Conservation (phyloP, 2,888 invertebrate species). For the Poecilus cupreus region DNA sequence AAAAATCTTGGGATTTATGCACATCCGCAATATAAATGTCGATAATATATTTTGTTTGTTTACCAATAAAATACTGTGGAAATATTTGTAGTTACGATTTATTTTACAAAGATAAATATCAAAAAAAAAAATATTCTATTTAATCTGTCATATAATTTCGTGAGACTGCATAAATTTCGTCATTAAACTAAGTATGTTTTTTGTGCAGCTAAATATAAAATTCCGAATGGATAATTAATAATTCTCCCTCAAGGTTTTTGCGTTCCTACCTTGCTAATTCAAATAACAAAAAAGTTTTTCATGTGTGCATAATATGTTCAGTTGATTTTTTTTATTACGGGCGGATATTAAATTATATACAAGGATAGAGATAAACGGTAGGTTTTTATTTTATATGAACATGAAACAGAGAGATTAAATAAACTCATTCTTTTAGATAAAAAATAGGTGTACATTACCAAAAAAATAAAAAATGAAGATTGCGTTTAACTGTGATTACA, state of each 20-base stretch:
- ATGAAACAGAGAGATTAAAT: neutral
- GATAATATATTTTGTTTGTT: neutral
- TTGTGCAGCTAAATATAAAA: conserved; percentile 16
- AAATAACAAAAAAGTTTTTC: conserved; percentile 14
- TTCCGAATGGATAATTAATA: conserved; percentile 19
- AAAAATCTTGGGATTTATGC: neutral
- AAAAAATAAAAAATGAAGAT: neutral
- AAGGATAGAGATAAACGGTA: neutral
- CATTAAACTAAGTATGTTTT: neutral
- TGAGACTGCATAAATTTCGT: conserved; percentile 18
- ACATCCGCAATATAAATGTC: neutral
- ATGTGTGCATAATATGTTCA: conserved; percentile 21
- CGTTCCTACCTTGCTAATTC: neutral
- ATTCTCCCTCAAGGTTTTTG: conserved; percentile 19
- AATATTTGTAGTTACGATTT: neutral
- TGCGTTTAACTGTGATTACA: too few relatives aligned
- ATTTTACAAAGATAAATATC: neutral
- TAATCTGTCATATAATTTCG: neutral
- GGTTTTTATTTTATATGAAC: neutral
- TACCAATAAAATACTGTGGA: neutral
- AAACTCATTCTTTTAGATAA: neutral
- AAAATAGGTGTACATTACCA: neutral
- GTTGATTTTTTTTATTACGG: conserved; percentile 4
- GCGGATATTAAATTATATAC: conserved; percentile 8
- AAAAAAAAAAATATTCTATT: neutral